These are phyloP conservation scores for Athetis lepigone DNA, from an alignment of 2,888 invertebrate genomes.

Conservation along the genomic window DNA sequence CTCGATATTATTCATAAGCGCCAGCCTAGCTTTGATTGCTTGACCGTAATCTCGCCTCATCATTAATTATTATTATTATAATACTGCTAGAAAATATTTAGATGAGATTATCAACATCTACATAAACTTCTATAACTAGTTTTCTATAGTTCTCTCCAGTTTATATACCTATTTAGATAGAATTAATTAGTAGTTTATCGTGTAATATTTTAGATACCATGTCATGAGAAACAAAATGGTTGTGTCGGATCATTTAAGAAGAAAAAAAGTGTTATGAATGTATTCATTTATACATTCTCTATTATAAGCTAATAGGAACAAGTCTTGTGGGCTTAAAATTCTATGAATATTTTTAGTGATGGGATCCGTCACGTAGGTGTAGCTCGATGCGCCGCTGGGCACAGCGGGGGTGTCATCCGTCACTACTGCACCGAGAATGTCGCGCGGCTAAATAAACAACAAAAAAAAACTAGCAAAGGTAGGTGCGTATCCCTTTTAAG, in stretches of 20 bases:
- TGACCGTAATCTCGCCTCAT: conserved; percentile 27
- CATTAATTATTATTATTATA: conserved; percentile 24
- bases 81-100: conserved; percentile 33
- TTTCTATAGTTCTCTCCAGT: conserved; percentile 2
- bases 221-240: not conserved
- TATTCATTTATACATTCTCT: conserved; percentile 38
- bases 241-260: not conserved
- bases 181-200: conserved; percentile 8
- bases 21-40: conserved; percentile 27
- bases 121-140: conserved; percentile 11
- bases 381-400: conserved; percentile 50
- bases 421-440: conserved; percentile 56
- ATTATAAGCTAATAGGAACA: conserved; percentile 46
- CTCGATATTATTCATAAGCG: conserved; percentile 43
- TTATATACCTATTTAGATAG: not conserved
- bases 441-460: conserved; percentile 33
- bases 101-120: conserved; percentile 12
- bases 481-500: conserved; percentile 10
- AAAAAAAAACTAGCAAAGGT: conserved; percentile 37
- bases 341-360: conserved; percentile 75
- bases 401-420: conserved; percentile 67
- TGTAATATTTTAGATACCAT: not conserved
- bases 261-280: not conserved
- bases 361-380: conserved; percentile 57
- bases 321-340: conserved; percentile 57